Evolutionary conservation across 2,113 vertebrate species (phyloP).

Genomic region (Protobothrops mucrosquamatus): DNA sequence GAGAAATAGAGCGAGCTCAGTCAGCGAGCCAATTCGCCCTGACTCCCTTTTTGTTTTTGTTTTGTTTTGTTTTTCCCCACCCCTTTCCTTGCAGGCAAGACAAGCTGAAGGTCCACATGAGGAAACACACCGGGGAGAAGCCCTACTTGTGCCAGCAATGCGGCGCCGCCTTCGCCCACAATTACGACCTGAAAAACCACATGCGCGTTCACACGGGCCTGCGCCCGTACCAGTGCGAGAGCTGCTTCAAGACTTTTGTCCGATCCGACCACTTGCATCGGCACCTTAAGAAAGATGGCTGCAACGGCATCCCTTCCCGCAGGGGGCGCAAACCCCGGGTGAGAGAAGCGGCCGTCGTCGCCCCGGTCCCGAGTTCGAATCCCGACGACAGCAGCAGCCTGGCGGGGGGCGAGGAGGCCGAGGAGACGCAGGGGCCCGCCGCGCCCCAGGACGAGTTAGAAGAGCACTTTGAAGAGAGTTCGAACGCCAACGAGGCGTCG

Average conservation of each 20-base stretch:
- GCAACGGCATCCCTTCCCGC: conserved; percentile 91
- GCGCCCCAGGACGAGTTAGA: conserved; percentile 43
- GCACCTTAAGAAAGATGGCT: conserved; percentile 98
- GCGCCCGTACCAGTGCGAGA: conserved; percentile 97
- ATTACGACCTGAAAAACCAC: conserved; percentile 99
- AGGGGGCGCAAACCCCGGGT: conserved; percentile 88
- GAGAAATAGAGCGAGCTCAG: neutral
- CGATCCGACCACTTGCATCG: conserved; percentile 98
- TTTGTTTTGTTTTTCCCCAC: neutral
- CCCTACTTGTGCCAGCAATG: conserved; percentile 97
- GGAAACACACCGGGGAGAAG: conserved; percentile 98
- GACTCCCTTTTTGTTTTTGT: neutral
- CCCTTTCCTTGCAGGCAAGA: conserved; percentile 80
- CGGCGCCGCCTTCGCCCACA: conserved; percentile 95
- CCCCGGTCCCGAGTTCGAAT: conserved; percentile 22
- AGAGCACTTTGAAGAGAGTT: conserved; percentile 72
- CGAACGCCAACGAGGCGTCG: conserved; percentile 47
- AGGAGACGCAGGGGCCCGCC: conserved; percentile 39
- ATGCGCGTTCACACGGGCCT: conserved; percentile 97
- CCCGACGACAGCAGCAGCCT: conserved; percentile 48
- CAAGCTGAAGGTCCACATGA: conserved; percentile 99
- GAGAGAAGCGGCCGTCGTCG: conserved; percentile 65
- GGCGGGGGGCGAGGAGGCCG: conserved; percentile 4
- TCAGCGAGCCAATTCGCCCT: neutral
- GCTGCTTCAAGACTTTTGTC: conserved; percentile 98